Percentiles rank a stretch among this genome's conserved stretches.
phyloP scores from a whole-genome alignment of 1,140 invertebrate genomes.

The Neodiprion pinetum region DNA sequence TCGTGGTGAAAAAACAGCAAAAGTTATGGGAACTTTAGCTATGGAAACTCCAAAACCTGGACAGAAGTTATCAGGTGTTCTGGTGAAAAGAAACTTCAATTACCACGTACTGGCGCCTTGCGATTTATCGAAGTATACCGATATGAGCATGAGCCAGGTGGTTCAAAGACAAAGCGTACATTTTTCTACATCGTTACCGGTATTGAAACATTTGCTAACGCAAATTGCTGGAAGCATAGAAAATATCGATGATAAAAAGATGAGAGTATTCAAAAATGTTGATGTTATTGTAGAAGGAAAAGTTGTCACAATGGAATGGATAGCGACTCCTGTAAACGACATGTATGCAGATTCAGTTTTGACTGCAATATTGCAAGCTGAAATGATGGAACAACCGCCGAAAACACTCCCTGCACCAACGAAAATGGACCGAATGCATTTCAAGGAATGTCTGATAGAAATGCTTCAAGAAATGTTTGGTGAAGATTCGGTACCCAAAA shows the following conservation, averaged over 20 bases:
- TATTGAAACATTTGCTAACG: conserved; percentile 83
- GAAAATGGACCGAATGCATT: conserved; percentile 85
- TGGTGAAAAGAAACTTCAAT: conserved; percentile 98
- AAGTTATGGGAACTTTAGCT: conserved; percentile 94
- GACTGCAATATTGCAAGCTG: conserved; percentile 81
- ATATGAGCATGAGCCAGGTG: conserved; percentile 92
- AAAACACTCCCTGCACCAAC: conserved; percentile 68
- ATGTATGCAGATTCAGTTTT: conserved; percentile 98
- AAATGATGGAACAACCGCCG: conserved; percentile 69
- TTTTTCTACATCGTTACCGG: conserved; percentile 79
- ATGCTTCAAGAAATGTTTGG: conserved; percentile 96
- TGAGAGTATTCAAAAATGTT: conserved; percentile 80
- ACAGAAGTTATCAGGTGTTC: conserved; percentile 85
- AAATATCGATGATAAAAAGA: conserved; percentile 75
- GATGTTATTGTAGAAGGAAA: conserved; percentile 85
- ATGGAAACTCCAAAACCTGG: conserved; percentile 81
- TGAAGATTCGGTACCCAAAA: conserved; percentile 91
- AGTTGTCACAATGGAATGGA: conserved; percentile 91
- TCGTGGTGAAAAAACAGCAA: conserved; percentile 96
- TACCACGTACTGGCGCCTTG: conserved; percentile 93
- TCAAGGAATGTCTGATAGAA: conserved; percentile 92
- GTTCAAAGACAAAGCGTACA: conserved; percentile 89
- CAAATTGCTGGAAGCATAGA: conserved; percentile 86
- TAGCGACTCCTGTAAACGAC: conserved; percentile 92
- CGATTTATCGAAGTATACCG: conserved; percentile 96